Conservation (phyloP, 2,888 invertebrate species). For the Pandemis heparana region DNA sequence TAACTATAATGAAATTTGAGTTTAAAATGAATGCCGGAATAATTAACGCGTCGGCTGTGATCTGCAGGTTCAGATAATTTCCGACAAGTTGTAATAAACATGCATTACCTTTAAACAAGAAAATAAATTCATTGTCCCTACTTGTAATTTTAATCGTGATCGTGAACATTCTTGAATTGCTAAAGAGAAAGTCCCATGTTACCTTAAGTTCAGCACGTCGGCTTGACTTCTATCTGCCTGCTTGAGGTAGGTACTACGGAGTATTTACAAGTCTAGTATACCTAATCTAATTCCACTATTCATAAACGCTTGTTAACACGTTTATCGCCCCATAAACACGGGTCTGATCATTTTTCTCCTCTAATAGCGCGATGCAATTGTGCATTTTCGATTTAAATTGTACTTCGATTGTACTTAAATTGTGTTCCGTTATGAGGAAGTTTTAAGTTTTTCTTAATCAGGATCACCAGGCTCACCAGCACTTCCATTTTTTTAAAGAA, state of each 20-base stretch:
- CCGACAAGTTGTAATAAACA: conserved; percentile 51
- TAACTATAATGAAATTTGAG: neutral
- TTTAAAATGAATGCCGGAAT: conserved; percentile 25
- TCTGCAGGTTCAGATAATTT: conserved; percentile 57
- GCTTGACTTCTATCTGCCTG: conserved; percentile 24
- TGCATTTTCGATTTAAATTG: no score
- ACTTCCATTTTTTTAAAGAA: no score
- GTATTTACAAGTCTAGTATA: neutral
- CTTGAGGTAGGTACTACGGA: conserved; percentile 2
- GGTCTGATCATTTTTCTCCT: no score
- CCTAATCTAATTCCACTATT: neutral
- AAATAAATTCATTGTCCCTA: conserved; percentile 49
- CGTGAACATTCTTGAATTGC: conserved; percentile 45
- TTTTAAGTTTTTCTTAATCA: no score
- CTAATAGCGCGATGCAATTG: no score
- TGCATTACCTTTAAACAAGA: conserved; percentile 51
- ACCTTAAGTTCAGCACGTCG: conserved; percentile 35
- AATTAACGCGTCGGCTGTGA: conserved; percentile 47
- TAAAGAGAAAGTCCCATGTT: conserved; percentile 45
- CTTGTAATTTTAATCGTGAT: conserved; percentile 47
- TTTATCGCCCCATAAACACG: no score
- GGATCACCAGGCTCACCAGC: no score
- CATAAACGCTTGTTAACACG: no score
- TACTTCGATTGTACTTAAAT: no score
- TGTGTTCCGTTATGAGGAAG: no score